These are phyloP conservation scores for Amphiprion ocellaris DNA, from an alignment of 2,113 vertebrate species.

Conservation along the genomic window DNA sequence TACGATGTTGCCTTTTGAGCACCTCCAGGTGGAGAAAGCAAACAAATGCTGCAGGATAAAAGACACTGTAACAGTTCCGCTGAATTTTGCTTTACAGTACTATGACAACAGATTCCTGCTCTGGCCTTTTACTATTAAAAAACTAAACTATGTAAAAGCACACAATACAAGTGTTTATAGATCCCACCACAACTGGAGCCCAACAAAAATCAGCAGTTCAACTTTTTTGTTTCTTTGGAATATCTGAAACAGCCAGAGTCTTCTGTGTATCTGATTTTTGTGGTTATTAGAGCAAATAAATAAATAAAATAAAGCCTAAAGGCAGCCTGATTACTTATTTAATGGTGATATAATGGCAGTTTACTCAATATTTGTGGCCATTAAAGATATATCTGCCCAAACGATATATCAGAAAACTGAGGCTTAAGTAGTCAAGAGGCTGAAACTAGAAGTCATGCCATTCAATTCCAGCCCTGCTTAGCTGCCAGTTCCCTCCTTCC, in stretches of 20 bases:
- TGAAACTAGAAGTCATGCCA: background rate
- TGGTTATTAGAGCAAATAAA: constrained; percentile 15
- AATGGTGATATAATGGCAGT: background rate
- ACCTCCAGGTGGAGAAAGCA: constrained; percentile 19
- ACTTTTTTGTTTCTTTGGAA: constrained; percentile 19
- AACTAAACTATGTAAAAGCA: constrained; percentile 52
- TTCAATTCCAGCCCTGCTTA: too few relatives aligned
- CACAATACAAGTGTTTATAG: constrained; percentile 58
- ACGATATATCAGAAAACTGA: background rate
- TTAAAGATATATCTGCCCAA: constrained; percentile 11
- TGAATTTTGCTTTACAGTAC: constrained; percentile 9
- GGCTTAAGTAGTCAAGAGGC: background rate
- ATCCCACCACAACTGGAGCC: constrained; percentile 43
- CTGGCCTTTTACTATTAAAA: constrained; percentile 55
- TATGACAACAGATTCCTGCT: constrained; percentile 12
- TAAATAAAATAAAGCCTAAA: constrained; percentile 4
- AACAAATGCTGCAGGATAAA: constrained; percentile 30
- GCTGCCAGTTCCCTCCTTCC: too few relatives aligned
- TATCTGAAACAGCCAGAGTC: constrained; percentile 36
- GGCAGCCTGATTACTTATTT: constrained; percentile 5
- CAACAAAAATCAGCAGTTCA: constrained; percentile 45
- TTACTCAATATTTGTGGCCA: constrained; percentile 25
- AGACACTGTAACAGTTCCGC: constrained; percentile 15
- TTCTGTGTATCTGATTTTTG: constrained; percentile 19
- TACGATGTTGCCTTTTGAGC: constrained; percentile 23